These are phyloP conservation scores for Myotis findleyi DNA, from an alignment of 2,797 vertebrate genomes.

Conservation along the genomic window DNA sequence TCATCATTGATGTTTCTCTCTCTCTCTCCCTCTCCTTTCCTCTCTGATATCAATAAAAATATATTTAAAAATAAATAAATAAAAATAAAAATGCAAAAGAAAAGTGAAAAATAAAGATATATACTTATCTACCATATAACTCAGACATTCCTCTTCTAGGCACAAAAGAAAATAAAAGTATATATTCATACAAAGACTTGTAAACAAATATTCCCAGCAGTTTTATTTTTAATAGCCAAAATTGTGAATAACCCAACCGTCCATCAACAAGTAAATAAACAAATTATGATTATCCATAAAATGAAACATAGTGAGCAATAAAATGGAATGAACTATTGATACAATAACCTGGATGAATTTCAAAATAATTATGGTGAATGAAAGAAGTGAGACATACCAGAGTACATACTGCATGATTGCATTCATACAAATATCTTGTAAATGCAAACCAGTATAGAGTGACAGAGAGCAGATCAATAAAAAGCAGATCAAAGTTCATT, in stretches of 20 bases:
- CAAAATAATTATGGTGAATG: background rate
- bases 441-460: background rate
- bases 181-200: background rate
- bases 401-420: background rate
- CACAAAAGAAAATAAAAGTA: background rate
- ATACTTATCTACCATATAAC: background rate
- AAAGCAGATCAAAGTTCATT: no score
- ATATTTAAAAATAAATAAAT: no score
- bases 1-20: no score
- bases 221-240: conserved; percentile 17
- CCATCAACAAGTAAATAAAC: background rate
- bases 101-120: background rate
- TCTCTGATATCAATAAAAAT: no score
- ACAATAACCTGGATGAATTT: background rate
- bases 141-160: background rate
- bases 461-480: background rate
- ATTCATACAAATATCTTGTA: background rate
- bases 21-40: no score
- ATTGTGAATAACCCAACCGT: background rate
- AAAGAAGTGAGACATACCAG: background rate
- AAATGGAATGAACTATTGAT: background rate
- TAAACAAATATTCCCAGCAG: background rate
- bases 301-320: background rate
- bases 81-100: no score
- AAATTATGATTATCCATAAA: background rate